Conservation (phyloP, 1,140 invertebrate genomes). For the Watersipora subatra region DNA sequence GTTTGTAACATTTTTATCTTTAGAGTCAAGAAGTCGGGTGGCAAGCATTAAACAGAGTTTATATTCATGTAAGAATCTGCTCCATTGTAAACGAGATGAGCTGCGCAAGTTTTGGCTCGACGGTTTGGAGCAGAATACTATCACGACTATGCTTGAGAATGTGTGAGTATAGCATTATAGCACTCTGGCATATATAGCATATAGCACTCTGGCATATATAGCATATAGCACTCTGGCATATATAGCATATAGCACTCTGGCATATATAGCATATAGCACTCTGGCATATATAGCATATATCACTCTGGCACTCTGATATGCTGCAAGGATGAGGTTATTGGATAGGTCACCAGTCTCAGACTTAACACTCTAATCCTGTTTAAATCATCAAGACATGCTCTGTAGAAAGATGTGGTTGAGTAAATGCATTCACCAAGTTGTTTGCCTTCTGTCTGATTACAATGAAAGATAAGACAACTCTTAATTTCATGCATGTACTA, state of each 20-base stretch:
- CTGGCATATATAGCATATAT: not conserved
- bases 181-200: not conserved
- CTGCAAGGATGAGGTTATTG: not conserved
- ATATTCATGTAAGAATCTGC: slow-evolving; percentile 70
- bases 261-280: not conserved
- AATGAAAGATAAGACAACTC: too few species aligned
- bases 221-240: not conserved
- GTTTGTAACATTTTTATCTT: not conserved
- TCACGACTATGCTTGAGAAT: slow-evolving; percentile 69
- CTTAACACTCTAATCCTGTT: not conserved
- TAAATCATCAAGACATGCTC: not conserved
- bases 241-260: not conserved
- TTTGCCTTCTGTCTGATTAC: too few species aligned
- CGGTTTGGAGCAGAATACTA: slow-evolving; percentile 79
- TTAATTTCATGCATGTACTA: too few species aligned
- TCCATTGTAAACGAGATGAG: slow-evolving; percentile 82
- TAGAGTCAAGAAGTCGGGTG: slow-evolving; percentile 64
- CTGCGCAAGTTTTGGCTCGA: slow-evolving; percentile 81
- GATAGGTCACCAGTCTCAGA: too few species aligned
- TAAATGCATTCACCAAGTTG: too few species aligned
- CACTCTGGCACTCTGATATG: not conserved
- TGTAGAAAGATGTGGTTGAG: too few species aligned
- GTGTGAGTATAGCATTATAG: slow-evolving; percentile 50
- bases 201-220: not conserved
- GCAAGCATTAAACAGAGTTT: slow-evolving; percentile 74